These are phyloP conservation scores for Ginglymostoma cirratum DNA, from an alignment of 2,113 vertebrate genomes.

Conservation along the genomic window DNA sequence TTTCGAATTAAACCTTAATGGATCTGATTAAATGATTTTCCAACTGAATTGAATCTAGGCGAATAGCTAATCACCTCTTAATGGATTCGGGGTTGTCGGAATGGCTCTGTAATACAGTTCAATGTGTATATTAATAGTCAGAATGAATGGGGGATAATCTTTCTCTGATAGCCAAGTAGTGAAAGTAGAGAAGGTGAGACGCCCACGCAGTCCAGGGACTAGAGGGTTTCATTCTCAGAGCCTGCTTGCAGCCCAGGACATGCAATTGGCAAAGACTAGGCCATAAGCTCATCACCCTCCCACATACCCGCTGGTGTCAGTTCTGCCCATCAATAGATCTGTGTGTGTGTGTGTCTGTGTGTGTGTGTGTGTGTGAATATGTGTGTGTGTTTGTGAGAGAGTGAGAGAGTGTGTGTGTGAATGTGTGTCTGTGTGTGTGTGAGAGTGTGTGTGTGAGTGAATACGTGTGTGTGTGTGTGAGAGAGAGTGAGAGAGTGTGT, in stretches of 20 bases:
- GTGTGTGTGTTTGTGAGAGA: too few relatives aligned
- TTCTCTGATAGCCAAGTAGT: background rate
- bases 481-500: too few relatives aligned
- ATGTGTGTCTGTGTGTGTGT: too few relatives aligned
- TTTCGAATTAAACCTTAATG: slow-evolving; percentile 2
- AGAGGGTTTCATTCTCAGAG: too few relatives aligned
- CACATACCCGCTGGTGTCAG: too few relatives aligned
- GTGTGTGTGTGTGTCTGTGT: too few relatives aligned
- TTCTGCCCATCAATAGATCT: too few relatives aligned
- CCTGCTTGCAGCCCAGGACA: too few relatives aligned
- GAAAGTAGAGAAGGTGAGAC: background rate
- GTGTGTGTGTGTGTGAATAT: too few relatives aligned
- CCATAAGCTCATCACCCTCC: too few relatives aligned
- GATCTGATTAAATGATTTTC: slow-evolving; percentile 19
- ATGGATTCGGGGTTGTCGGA: background rate
- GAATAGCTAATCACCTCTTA: background rate
- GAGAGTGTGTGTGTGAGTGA: too few relatives aligned
- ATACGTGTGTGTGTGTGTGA: too few relatives aligned
- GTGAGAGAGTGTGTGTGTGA: background rate
- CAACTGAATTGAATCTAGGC: background rate
- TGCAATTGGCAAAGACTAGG: background rate
- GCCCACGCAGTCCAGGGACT: background rate
- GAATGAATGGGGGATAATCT: background rate
- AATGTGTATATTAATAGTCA: background rate
- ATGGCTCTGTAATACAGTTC: background rate